Percentiles rank a stretch among this genome's conserved stretches.
phyloP scores from a whole-genome alignment of 2,113 vertebrate genomes.

The Pyrgilauda ruficollis region DNA sequence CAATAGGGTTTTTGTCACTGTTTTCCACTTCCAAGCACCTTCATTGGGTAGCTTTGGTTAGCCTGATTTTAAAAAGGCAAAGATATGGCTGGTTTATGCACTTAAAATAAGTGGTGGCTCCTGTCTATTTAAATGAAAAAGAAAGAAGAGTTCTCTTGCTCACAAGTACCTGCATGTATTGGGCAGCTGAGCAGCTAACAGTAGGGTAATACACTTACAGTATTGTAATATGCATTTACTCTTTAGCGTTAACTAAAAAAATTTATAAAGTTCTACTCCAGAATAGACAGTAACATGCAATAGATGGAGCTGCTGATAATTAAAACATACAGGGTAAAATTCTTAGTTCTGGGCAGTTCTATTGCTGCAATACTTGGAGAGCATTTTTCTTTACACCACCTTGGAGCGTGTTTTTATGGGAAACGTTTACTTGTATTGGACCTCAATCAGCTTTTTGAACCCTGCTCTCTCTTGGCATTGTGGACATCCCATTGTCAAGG shows the following conservation, averaged over 20 bases:
- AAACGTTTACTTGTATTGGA: not conserved
- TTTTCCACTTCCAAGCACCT: not conserved
- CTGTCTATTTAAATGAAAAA: not conserved
- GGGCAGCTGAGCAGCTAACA: not conserved
- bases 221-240: not conserved
- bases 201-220: too few relatives aligned
- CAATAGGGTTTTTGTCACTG: not conserved
- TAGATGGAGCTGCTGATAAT: not conserved
- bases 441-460: not conserved
- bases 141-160: not conserved
- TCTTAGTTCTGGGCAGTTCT: not conserved
- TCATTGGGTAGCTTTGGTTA: not conserved
- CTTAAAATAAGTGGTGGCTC: not conserved
- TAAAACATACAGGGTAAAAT: not conserved
- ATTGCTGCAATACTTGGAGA: not conserved
- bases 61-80: not conserved
- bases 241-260: not conserved
- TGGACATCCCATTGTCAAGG: not conserved
- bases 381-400: not conserved
- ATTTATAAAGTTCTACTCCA: not conserved
- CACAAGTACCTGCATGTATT: not conserved
- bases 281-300: not conserved
- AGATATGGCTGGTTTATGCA: not conserved
- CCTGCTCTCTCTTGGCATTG: rapidly evolving
- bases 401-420: not conserved